Base-by-base conservation (phyloP, 1,140 invertebrate genomes). In the Heliconius hewitsoni region DNA sequence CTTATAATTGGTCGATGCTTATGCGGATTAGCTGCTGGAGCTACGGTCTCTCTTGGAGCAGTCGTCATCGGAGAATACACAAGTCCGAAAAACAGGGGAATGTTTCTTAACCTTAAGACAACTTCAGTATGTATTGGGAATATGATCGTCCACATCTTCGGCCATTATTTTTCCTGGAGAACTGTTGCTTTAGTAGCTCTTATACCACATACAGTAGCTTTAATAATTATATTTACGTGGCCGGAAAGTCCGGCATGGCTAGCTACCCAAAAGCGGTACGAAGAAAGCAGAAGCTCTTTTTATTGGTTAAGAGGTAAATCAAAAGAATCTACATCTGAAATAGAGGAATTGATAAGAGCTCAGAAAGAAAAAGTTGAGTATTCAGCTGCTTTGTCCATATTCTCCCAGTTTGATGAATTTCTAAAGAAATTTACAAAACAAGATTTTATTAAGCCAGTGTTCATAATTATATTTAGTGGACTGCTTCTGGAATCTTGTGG, bases 81-180 rank as follows among this genome's bases (percentile, higher is more conserved):
- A 1, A 88, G 85, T 13, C 92, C 92, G 8, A 83, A 85, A 23
- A 85, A 88, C 19, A 81, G 91, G 75, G 91, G 91, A 74, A 88
- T 90, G 83, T 93, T 93, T 74, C 79, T 94, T 0, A 91, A 92
- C 74, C 78, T 93, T 1, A 94, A 93, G 81, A 92, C 91, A 3
- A 86, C 89, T 23, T 78, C 88, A 2, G 87, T 93, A 1, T 90
- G 86, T 57, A 39, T 92, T 1, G 92, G 92, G 19, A 85, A 84
- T 23, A 86, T 85, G 76, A 9, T 87, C 0, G 79, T 90, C 2
- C 92, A 93, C 19, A 83, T 92, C 3, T 55, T 89, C 3, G 87
- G 88, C 0, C 57, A 88, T 52, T 93, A 79, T 23, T 87, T 81
- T 8, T 57, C 83, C 30, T 94, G 91, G 91, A 89, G 84, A 82